Evolutionary conservation across 2,888 invertebrate species (phyloP).

Genomic region (Cylloceria caligata): DNA sequence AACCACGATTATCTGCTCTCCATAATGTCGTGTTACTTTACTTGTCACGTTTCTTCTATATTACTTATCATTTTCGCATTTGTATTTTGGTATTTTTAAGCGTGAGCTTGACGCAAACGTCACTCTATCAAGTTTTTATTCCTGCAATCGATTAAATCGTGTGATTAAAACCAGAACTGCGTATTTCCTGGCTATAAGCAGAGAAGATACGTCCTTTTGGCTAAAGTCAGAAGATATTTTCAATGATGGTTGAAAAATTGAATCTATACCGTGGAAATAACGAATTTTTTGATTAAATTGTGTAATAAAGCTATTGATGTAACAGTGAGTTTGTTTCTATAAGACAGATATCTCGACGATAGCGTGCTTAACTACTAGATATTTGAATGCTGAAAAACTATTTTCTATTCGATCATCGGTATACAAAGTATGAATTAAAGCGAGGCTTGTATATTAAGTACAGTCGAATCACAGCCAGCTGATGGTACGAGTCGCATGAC

Average conservation of each 20-base stretch:
- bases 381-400: neutral
- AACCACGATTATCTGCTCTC: too few species aligned
- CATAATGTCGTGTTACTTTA: neutral
- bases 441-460: neutral
- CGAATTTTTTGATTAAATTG: too few species aligned
- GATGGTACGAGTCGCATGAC: constrained; percentile 3
- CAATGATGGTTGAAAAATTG: neutral
- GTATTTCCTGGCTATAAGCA: neutral
- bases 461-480: constrained; percentile 1
- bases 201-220: neutral
- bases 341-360: neutral
- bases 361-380: neutral
- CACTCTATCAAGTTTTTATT: too few species aligned
- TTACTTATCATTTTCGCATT: too few species aligned
- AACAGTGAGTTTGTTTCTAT: neutral
- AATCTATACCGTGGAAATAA: neutral
- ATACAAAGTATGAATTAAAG: neutral
- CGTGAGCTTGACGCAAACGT: too few species aligned
- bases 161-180: neutral
- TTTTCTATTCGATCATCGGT: constrained; percentile 29
- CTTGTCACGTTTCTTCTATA: neutral
- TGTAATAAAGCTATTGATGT: neutral
- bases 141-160: too few species aligned
- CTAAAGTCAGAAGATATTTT: neutral
- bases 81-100: too few species aligned